These are phyloP conservation scores for Hemibagrus guttatus DNA, from an alignment of 2,797 vertebrate genomes.

Conservation along the genomic window DNA sequence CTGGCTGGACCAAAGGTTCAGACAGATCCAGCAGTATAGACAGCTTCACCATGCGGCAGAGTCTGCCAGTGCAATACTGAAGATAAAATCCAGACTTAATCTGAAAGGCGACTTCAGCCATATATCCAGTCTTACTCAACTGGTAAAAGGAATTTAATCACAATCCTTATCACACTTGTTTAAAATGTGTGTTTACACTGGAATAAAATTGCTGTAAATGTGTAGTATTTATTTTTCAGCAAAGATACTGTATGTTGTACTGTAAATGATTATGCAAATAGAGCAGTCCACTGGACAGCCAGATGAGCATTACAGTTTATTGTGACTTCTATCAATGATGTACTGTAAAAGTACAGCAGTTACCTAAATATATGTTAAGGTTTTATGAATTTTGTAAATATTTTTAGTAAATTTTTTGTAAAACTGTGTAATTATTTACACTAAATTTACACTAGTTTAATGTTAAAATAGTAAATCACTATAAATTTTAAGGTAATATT, in stretches of 20 bases:
- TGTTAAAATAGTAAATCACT: not conserved
- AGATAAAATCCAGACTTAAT: constrained; percentile 56
- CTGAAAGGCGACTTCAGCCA: constrained; percentile 69
- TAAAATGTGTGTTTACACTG: not conserved
- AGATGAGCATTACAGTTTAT: not conserved
- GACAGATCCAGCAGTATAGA: constrained; percentile 70
- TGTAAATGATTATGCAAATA: not conserved
- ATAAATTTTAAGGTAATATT: not conserved
- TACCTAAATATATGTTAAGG: not conserved
- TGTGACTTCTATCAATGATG: not conserved
- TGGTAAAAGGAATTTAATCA: constrained; percentile 64
- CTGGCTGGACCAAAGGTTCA: constrained; percentile 59
- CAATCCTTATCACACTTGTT: not conserved
- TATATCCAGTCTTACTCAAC: constrained; percentile 63
- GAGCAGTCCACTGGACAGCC: not conserved
- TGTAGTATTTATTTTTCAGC: not conserved
- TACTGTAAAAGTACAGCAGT: not conserved
- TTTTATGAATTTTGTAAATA: not conserved
- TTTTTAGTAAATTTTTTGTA: not conserved
- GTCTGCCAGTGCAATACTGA: constrained; percentile 64
- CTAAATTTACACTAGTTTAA: not conserved
- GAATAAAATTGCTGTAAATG: not conserved
- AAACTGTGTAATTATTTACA: too few relatives aligned
- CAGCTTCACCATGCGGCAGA: constrained; percentile 64
- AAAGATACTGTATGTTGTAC: not conserved